Evolutionary conservation across 2,888 invertebrate genomes (phyloP).

Genomic region (Drosophila testacea): DNA sequence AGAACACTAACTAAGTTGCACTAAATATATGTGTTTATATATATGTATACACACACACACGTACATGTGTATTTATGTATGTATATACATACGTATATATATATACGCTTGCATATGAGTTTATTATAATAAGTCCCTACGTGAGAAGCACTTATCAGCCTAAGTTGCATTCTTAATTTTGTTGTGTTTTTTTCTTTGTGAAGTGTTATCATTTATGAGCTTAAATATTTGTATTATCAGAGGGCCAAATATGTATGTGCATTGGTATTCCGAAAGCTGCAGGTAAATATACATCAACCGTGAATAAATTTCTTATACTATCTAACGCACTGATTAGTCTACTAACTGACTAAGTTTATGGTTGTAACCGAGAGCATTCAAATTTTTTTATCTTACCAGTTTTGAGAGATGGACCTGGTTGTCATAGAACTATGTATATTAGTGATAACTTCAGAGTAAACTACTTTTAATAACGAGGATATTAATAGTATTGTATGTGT

Average conservation of each 20-base stretch:
- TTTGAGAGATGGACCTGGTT: too few relatives aligned
- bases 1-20: constrained; percentile 20
- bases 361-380: too few relatives aligned
- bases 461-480: too few relatives aligned
- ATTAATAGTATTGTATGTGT: too few relatives aligned
- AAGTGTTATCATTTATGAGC: constrained; percentile 36
- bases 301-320: not conserved
- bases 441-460: too few relatives aligned
- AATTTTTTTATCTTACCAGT: too few relatives aligned
- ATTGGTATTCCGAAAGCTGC: not conserved
- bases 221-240: not conserved
- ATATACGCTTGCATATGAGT: not conserved
- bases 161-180: constrained; percentile 14
- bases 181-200: constrained; percentile 54
- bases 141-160: constrained; percentile 7
- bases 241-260: not conserved
- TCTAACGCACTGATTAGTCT: not conserved
- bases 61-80: not conserved
- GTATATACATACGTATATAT: not conserved
- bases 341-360: not conserved
- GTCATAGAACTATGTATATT: too few relatives aligned
- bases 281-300: constrained; percentile 34
- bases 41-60: not conserved
- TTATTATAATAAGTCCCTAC: constrained; percentile 5
- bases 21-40: constrained; percentile 17